Base-by-base conservation (phyloP, 37 sponge, comb jelly and placozoan genomes). In the Ephydatia muelleri region DNA sequence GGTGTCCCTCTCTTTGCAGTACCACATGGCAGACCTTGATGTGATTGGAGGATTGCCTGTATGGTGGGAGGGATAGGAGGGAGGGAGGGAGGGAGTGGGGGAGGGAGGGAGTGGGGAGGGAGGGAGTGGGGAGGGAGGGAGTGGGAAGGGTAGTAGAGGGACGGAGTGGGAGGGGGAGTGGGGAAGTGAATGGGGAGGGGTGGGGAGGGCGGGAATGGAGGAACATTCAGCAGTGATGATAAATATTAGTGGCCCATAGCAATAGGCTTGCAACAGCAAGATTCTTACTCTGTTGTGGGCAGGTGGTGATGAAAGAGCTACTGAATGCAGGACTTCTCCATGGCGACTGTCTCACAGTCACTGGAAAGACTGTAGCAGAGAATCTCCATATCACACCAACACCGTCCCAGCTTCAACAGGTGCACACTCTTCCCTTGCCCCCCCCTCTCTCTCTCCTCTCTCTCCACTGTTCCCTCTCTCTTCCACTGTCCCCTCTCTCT, bases 281-380 rank as follows among this genome's bases (percentile, higher is more conserved):
- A 21, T 65, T 16, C 23, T n/a, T n/a, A n/a, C n/a, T n/a, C n/a
- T n/a, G n/a, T n/a, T n/a, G n/a, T n/a, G n/a, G n/a, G 0, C 36
- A 91, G 92, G 80, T 91, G 32, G 86, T 92, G 48, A 81, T 89
- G 89, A 88, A 88, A 70, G 93, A 92, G 86, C 85, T 92, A 21
- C 29, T 92, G 40, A 49, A 31, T 30, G 79, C 67, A 32, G 89
- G 89, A 12, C 64, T 89, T 0, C 14, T 92, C 26, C 86, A 92
- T 67, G 89, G 93, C 5, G 89, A 88, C 75, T 92, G 93, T 39
- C 85, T 92, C 57, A 92, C 93, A 31, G 86, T 92, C n/a, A 85
- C 89, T 35, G 93, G 93, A 25, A 71, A 29, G 25, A 92, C 89
- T 49, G 79, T 92, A 40, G 86, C 89, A 23, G 89, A 92, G 80